Evolutionary conservation across 1,140 invertebrate species (phyloP), one percentile per base, ranked within the genome.

Genomic region (Scaptodrosophila lebanonensis): DNA sequence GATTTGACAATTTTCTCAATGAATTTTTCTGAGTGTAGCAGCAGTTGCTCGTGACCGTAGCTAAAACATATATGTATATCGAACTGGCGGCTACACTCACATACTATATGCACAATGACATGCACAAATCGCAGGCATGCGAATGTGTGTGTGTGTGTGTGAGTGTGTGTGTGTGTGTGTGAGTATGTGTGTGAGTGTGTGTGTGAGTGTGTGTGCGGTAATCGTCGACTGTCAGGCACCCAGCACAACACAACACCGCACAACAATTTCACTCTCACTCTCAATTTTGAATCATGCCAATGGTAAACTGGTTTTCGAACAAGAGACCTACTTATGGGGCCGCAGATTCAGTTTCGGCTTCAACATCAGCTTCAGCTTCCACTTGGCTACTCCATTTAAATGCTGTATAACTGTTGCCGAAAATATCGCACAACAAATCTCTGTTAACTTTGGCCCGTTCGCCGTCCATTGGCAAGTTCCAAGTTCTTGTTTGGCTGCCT

Each of bases 351-450:
- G n/a, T n/a, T n/a, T n/a, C n/a, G n/a, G n/a, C n/a, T n/a, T n/a
- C n/a, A n/a, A 30, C n/a, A n/a, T 16, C 13, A 30, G 25, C 7
- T 40, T 58, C 63, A 67, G 65, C 66, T 70, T 72, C 68, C 68
- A 73, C 68, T 64, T 73, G 54, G 71, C 60, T 75, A 70, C 71
- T 75, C 71, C 71, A 75, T 76, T 76, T 76, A 76, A 75, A 70
- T 75, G 71, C 64, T 58, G 54, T 60, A 56, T 75, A 75, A 75
- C 65, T 68, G 71, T 76, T 76, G 70, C 65, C 70, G 45, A 61
- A 71, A 65, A 30, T 17, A 1, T 12, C 17, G 7, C 20, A 7
- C 47, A 9, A 50, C 45, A 70, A 53, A 61, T 35, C 69, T 75
- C 60, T 73, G 64, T 75, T 72, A 72, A 63, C 53, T 69, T 35